Conservation (phyloP, 1,140 invertebrate genomes). For the Lithobius niger region DNA sequence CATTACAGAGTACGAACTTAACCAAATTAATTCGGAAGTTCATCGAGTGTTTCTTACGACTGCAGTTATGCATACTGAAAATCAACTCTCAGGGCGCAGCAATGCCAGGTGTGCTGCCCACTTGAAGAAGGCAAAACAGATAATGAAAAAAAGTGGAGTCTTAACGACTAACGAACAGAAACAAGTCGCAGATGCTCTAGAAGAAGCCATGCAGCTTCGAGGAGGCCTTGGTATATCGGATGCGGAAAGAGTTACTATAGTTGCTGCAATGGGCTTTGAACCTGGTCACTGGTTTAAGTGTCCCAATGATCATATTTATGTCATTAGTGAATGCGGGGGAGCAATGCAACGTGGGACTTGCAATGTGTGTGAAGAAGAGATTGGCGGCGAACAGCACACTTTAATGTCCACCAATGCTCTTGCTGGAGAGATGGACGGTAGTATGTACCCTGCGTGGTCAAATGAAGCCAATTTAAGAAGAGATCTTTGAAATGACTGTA, state of each 20-base stretch:
- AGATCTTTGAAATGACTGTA: too few relatives aligned
- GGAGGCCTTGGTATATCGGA: slow-evolving; percentile 30
- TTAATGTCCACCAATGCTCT: slow-evolving; percentile 37
- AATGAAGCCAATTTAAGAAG: too few relatives aligned
- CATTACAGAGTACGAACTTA: background rate
- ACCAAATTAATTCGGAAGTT: background rate
- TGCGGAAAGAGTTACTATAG: slow-evolving; percentile 38
- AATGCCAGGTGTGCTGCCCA: too few relatives aligned
- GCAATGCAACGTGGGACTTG: slow-evolving; percentile 44
- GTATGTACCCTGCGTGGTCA: background rate
- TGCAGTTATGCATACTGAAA: too few relatives aligned
- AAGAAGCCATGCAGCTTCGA: slow-evolving; percentile 14
- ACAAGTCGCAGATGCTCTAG: slow-evolving; percentile 12
- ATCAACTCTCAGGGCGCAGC: too few relatives aligned
- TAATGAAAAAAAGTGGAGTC: too few relatives aligned
- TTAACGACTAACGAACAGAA: too few relatives aligned
- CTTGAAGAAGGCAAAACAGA: too few relatives aligned
- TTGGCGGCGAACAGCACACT: slow-evolving; percentile 46
- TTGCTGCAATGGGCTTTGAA: slow-evolving; percentile 42
- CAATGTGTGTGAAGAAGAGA: slow-evolving; percentile 44
- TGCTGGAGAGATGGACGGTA: slow-evolving; percentile 26
- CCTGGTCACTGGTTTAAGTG: slow-evolving; percentile 60
- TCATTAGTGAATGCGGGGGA: slow-evolving; percentile 53
- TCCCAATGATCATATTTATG: slow-evolving; percentile 55
- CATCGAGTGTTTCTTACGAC: too few relatives aligned